phyloP scores from a whole-genome alignment of 1,140 invertebrate species.

The Spodoptera litura region DNA sequence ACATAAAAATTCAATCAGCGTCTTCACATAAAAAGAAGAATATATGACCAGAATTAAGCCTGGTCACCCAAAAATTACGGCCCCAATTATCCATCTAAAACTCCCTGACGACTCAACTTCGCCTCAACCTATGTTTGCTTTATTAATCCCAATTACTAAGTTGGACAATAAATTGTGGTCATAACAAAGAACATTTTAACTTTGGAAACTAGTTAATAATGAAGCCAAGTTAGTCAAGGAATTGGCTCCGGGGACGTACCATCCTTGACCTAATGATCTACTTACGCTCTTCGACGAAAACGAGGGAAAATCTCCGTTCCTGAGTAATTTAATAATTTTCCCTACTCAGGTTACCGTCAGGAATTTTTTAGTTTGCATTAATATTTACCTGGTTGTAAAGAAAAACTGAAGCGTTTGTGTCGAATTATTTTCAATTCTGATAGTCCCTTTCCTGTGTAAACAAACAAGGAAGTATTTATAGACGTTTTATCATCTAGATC shows the following conservation, averaged over 20 bases:
- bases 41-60: not conserved
- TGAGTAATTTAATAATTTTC: constrained; percentile 18
- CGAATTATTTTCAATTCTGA: not conserved
- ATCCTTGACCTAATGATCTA: constrained; percentile 66
- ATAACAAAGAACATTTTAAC: constrained; percentile 51
- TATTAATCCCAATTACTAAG: constrained; percentile 43
- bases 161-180: constrained; percentile 48
- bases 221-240: constrained; percentile 48
- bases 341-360: not conserved
- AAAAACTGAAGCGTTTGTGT: not conserved
- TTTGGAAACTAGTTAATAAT: constrained; percentile 50
- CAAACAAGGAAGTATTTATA: not conserved
- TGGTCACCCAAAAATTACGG: constrained; percentile 23
- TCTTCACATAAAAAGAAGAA: constrained; percentile 3
- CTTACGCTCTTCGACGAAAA: constrained; percentile 44
- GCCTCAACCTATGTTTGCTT: constrained; percentile 31
- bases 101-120: constrained; percentile 32
- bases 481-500: not conserved
- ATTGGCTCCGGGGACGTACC: constrained; percentile 40
- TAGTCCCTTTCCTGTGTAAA: not conserved
- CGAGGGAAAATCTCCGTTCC: constrained; percentile 14
- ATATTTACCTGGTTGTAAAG: not conserved
- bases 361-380: constrained; percentile 17
- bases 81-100: constrained; percentile 4
- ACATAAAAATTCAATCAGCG: not conserved